These are phyloP conservation scores for Ceratina japonica DNA, from an alignment of 1,140 invertebrate genomes.

Conservation along the genomic window DNA sequence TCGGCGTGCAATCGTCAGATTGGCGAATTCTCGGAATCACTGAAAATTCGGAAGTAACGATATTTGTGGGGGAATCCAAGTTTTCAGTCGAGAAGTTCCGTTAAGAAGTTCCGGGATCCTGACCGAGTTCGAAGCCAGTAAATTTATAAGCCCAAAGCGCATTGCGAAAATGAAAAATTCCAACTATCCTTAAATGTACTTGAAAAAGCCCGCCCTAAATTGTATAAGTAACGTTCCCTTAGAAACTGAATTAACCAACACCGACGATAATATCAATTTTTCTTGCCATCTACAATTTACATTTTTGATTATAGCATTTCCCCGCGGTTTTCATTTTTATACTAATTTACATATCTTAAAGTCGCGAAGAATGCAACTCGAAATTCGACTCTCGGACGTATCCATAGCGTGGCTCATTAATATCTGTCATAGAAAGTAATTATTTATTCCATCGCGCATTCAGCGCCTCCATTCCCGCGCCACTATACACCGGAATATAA, in stretches of 20 bases:
- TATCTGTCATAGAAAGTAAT: conserved; percentile 47
- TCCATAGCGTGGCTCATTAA: conserved; percentile 36
- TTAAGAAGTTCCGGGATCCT: background rate
- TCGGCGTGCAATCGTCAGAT: background rate
- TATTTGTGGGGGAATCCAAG: conserved; percentile 24
- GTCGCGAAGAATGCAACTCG: too few species aligned
- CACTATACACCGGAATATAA: conserved; percentile 30
- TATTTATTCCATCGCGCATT: conserved; percentile 46
- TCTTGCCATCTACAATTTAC: too few species aligned
- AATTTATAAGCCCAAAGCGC: conserved; percentile 20
- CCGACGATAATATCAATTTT: too few species aligned
- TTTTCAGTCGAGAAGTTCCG: conserved; percentile 5
- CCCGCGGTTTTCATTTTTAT: too few species aligned
- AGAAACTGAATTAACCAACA: too few species aligned
- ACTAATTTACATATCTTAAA: too few species aligned
- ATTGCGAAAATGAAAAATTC: conserved; percentile 2
- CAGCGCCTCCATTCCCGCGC: conserved; percentile 25
- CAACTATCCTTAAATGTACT: background rate
- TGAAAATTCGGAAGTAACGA: conserved; percentile 19
- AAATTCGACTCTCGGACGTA: conserved; percentile 23
- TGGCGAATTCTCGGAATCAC: background rate
- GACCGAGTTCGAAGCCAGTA: conserved; percentile 7
- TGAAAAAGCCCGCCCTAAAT: background rate
- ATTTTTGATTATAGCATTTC: too few species aligned
- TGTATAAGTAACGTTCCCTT: background rate